Percentiles rank a stretch among this genome's conserved stretches.
Conservation (phyloP, 2,113 vertebrate species). For the Fulica atra region DNA sequence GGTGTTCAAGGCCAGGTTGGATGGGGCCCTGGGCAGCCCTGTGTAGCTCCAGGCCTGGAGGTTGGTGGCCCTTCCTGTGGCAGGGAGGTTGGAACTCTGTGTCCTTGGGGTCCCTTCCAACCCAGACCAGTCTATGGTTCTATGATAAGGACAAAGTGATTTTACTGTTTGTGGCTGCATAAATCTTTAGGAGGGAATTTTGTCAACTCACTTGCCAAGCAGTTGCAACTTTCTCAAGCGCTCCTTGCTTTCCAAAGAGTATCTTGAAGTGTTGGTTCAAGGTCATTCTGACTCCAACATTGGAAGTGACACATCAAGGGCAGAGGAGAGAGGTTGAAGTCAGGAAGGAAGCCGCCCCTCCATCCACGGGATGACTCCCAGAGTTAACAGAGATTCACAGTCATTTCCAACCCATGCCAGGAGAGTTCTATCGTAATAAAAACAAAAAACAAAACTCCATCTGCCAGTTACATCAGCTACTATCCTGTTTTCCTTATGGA, state of each 20-base stretch:
- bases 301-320: not conserved
- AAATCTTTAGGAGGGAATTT: not conserved
- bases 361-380: not conserved
- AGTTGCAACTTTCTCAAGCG: accelerated
- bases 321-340: not conserved
- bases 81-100: no score
- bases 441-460: not conserved
- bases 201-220: not conserved
- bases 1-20: no score
- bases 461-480: not conserved
- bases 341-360: not conserved
- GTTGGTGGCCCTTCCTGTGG: no score
- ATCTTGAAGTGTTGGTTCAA: accelerated
- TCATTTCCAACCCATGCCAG: not conserved
- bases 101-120: no score
- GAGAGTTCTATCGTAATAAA: not conserved
- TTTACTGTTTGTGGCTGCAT: not conserved
- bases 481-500: not conserved
- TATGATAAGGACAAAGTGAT: not conserved
- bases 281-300: not conserved
- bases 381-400: not conserved
- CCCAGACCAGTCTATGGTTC: no score
- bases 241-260: not conserved
- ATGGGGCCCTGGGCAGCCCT: no score
- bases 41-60: no score